phyloP scores from a whole-genome alignment of 2,888 invertebrate species.

The Nebria brevicollis region DNA sequence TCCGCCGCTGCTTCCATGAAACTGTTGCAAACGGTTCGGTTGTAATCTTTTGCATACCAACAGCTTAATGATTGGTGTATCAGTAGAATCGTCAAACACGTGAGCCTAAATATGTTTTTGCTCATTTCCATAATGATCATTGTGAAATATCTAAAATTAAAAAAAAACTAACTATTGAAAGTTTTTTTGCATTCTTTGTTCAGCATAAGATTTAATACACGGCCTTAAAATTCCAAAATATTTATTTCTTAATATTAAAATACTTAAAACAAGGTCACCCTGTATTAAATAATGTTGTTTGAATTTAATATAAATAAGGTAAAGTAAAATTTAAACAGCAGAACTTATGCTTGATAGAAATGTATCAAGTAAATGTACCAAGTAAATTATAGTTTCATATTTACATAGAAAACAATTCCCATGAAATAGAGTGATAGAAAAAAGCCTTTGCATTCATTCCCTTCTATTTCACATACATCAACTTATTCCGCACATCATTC shows the following conservation, averaged over 20 bases:
- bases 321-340: too few relatives aligned
- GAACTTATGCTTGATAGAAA: too few relatives aligned
- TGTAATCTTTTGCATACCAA: neutral
- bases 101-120: neutral
- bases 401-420: too few relatives aligned
- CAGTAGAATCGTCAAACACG: neutral
- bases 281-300: neutral
- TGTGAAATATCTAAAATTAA: neutral
- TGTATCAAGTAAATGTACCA: too few relatives aligned
- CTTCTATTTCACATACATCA: too few relatives aligned
- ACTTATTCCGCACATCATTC: too few relatives aligned
- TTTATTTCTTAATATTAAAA: neutral
- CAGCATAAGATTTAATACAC: too few relatives aligned
- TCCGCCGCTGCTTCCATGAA: neutral
- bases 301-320: neutral
- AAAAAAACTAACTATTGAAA: neutral
- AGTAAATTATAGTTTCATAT: too few relatives aligned
- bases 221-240: too few relatives aligned
- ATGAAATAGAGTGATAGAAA: too few relatives aligned
- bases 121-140: neutral
- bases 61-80: neutral
- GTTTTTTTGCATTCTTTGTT: too few relatives aligned
- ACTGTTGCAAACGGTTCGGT: neutral
- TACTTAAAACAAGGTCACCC: neutral
- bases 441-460: too few relatives aligned